phyloP scores from a whole-genome alignment of 2,113 vertebrate species.

The Hystrix brachyura region DNA sequence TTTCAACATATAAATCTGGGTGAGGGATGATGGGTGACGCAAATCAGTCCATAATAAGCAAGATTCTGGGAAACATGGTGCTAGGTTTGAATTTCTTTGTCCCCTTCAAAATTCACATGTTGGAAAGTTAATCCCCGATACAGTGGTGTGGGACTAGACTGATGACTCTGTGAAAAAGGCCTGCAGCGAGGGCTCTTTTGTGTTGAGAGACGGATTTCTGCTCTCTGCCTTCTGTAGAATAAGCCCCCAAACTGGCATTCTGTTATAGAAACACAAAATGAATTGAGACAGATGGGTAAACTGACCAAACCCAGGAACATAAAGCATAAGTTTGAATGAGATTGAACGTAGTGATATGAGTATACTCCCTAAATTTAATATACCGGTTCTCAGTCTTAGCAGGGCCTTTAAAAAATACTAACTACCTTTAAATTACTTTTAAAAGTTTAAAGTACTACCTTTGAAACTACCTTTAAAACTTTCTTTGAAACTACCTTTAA shows the following conservation, averaged over 20 bases:
- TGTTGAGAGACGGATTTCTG: background rate
- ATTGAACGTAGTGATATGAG: background rate
- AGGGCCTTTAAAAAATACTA: no score
- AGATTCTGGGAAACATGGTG: background rate
- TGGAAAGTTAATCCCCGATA: background rate
- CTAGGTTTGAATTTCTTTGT: background rate
- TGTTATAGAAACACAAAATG: background rate
- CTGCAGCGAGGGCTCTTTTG: background rate
- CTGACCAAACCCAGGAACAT: background rate
- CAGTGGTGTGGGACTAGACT: background rate
- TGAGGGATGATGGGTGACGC: background rate
- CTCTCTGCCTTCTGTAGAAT: background rate
- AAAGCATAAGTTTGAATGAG: background rate
- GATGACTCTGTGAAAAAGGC: background rate
- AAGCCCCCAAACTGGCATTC: background rate
- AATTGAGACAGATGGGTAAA: background rate
- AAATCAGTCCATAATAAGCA: background rate
- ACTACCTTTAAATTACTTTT: no score
- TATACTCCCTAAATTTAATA: no score
- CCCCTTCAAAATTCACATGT: background rate
- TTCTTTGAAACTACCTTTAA: background rate
- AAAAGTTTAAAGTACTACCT: no score
- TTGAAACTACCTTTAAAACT: no score
- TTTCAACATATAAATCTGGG: background rate
- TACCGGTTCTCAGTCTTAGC: background rate